Base-by-base conservation (phyloP, 92 coral and sea anemone species). In the Phenganax stokvisi region DNA sequence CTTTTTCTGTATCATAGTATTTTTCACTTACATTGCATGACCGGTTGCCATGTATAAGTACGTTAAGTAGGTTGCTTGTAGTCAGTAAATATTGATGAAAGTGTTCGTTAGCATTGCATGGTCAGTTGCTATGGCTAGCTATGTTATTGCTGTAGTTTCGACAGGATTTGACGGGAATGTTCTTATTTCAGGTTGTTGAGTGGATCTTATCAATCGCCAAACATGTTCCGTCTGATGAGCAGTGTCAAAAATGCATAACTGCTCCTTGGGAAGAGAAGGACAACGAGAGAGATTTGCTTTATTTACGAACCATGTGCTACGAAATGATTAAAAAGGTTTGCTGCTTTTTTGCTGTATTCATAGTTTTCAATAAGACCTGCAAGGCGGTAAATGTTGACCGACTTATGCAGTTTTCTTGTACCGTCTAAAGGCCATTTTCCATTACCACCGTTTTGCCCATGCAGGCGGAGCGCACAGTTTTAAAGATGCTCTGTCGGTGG, bases 211-310 rank as follows among this genome's bases (percentile, higher is more conserved):
- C 85, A 20, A 93, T 94, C 5, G 91, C 89, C 6, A 92, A 92
- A 79, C 98, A 94, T 71, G 83, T 92, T 56, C 98, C 98, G 1
- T 94, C 98, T 20, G 98, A 94, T 83, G 98, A 94, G 76, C 97
- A 90, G 83, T 92, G 97, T 54, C 98, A 94, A 47, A 94, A 94
- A 74, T 90, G 98, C 63, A 90, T 94, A 51, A 92, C 92, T 1
- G 98, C 98, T 56, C 98, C 98, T 3, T 88, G 92, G n/a, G 98
- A 94, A 44, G 98, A 91, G 77, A 94, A 94, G 77, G 98, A 92
- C 71, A 90, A 87, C 77, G 90, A 90, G 51, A 96, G 91, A 10
- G 98, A 91, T 31, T 79, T 94, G 65, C 92, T 91, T 92, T 84
- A 88, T 59, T 92, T 96, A 57, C 87, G 98, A 30, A 94, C 98